phyloP scores from a whole-genome alignment of 2,888 invertebrate species.

The Tyria jacobaeae region DNA sequence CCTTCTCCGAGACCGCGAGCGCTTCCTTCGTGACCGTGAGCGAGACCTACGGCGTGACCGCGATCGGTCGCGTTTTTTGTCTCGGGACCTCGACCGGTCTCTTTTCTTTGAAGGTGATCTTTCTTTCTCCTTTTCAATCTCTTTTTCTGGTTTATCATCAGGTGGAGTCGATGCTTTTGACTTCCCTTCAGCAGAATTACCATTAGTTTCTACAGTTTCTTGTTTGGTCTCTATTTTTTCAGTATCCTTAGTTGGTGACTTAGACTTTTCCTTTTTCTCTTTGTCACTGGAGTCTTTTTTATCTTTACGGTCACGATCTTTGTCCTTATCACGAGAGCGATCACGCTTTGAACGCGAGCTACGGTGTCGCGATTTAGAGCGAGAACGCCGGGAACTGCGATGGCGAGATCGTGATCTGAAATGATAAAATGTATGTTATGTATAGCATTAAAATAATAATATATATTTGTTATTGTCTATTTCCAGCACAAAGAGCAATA shows the following conservation, averaged over 20 bases:
- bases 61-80: conserved; percentile 81
- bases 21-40: conserved; percentile 83
- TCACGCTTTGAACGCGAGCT: conserved; percentile 84
- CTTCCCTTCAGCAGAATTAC: conserved; percentile 64
- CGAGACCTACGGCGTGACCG: conserved; percentile 88
- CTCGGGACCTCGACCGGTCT: conserved; percentile 79
- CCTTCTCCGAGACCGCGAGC: conserved; percentile 77
- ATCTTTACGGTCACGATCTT: conserved; percentile 64
- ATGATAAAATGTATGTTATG: conserved; percentile 11
- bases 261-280: conserved; percentile 72
- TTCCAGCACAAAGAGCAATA: background rate
- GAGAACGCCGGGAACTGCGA: conserved; percentile 86
- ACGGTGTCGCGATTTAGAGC: conserved; percentile 84
- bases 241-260: conserved; percentile 65
- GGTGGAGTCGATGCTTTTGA: conserved; percentile 69
- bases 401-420: conserved; percentile 84
- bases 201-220: conserved; percentile 70
- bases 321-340: conserved; percentile 69
- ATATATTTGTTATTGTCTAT: background rate
- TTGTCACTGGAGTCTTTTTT: conserved; percentile 65
- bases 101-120: conserved; percentile 76
- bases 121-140: conserved; percentile 41
- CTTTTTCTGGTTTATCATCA: conserved; percentile 62
- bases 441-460: background rate
- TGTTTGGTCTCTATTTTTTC: conserved; percentile 64